These are phyloP conservation scores for Thereva nobilitata DNA, from an alignment of 2,888 invertebrate species.

Conservation along the genomic window DNA sequence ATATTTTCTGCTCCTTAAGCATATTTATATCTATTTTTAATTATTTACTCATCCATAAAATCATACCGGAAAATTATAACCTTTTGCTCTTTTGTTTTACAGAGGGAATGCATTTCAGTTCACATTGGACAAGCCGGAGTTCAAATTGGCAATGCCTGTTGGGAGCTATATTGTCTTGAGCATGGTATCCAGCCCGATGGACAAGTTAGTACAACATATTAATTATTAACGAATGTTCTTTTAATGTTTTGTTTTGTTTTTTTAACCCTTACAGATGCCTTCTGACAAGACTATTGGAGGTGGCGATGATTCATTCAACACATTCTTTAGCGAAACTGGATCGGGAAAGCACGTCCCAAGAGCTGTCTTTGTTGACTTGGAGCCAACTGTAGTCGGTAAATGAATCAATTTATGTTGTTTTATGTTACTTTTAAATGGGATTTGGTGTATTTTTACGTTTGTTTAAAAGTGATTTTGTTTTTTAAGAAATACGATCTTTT, in stretches of 20 bases:
- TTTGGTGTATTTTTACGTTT: no score
- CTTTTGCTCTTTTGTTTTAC: conserved; percentile 42
- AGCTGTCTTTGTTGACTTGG: conserved; percentile 87
- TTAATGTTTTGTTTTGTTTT: conserved; percentile 30
- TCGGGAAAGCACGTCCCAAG: conserved; percentile 85
- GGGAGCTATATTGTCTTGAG: conserved; percentile 84
- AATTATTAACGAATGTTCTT: conserved; percentile 6
- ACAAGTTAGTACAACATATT: conserved; percentile 54
- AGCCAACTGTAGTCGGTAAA: conserved; percentile 89
- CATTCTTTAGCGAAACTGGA: conserved; percentile 77
- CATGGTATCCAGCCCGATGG: conserved; percentile 85
- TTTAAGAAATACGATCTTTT: neutral
- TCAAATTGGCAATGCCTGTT: conserved; percentile 85
- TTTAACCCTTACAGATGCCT: conserved; percentile 65
- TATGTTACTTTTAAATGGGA: neutral
- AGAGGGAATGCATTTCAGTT: conserved; percentile 87
- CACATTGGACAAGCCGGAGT: conserved; percentile 87
- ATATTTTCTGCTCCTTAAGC: no score
- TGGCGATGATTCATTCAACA: conserved; percentile 77
- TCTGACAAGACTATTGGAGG: conserved; percentile 77
- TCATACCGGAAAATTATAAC: neutral
- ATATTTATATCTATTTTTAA: no score
- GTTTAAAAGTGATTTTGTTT: no score
- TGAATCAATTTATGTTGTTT: conserved; percentile 27
- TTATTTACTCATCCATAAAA: no score